These are phyloP conservation scores for Myripristis jacobus DNA, from an alignment of 2,797 vertebrate species.

Conservation along the genomic window DNA sequence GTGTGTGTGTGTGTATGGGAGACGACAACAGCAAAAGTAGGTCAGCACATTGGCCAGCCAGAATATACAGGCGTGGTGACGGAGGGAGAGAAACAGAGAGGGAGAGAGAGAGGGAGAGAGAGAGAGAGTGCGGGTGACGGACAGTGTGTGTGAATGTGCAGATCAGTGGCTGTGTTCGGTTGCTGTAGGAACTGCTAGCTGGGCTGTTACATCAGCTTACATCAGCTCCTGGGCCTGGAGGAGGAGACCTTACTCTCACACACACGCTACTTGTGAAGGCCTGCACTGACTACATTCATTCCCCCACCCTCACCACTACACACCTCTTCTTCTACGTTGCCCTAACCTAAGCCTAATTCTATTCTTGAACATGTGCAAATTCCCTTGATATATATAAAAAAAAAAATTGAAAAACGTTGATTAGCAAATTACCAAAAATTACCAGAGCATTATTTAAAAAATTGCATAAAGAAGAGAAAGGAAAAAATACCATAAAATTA, in stretches of 20 bases:
- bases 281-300: slow-evolving; percentile 11
- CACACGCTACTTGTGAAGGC: slow-evolving; percentile 31
- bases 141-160: slow-evolving; percentile 61
- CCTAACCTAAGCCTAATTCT: not conserved
- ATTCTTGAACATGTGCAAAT: too few species aligned
- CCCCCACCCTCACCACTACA: not conserved
- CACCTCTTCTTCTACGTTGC: not conserved
- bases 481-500: too few species aligned
- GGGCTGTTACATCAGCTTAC: slow-evolving; percentile 73
- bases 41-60: slow-evolving; percentile 78
- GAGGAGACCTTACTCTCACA: slow-evolving; percentile 27
- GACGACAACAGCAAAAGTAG: slow-evolving; percentile 80
- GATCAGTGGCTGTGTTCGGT: slow-evolving; percentile 71
- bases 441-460: too few species aligned
- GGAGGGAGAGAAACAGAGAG: slow-evolving; percentile 18
- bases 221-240: slow-evolving; percentile 47
- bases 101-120: slow-evolving; percentile 16
- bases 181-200: slow-evolving; percentile 75
- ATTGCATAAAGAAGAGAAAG: too few species aligned
- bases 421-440: too few species aligned
- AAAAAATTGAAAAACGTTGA: too few species aligned
- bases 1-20: slow-evolving; percentile 30
- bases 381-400: too few species aligned
- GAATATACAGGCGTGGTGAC: slow-evolving; percentile 75
- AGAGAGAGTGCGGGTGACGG: slow-evolving; percentile 26